Conservation (phyloP, 2,888 invertebrate genomes). For the Lumbricus terrestris region DNA sequence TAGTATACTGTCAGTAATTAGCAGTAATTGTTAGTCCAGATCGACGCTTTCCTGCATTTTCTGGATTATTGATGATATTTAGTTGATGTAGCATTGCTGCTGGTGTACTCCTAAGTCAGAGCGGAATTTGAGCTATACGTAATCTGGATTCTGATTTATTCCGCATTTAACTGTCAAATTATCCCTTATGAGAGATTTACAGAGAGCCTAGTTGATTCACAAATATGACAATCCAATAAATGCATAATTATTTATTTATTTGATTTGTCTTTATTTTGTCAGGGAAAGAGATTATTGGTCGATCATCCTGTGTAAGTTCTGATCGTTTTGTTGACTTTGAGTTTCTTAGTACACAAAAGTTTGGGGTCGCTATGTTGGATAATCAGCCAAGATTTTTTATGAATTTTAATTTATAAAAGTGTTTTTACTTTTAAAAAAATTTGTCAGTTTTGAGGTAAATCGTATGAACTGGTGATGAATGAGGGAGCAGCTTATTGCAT, state of each 20-base stretch:
- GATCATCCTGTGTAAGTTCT: slow-evolving; percentile 37
- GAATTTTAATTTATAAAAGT: no score
- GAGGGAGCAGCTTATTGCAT: no score
- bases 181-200: no score
- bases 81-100: background rate
- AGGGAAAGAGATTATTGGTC: slow-evolving; percentile 30
- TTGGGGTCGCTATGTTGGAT: background rate
- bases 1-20: background rate
- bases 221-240: background rate
- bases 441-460: no score
- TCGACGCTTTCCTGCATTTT: background rate
- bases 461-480: no score
- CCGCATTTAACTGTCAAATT: no score
- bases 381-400: background rate
- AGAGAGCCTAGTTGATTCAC: background rate
- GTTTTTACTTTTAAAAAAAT: no score
- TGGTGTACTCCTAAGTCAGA: no score
- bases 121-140: no score
- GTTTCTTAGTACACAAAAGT: background rate
- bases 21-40: background rate
- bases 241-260: background rate
- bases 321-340: background rate
- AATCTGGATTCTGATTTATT: no score
- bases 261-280: slow-evolving; percentile 10
- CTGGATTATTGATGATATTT: background rate